phyloP scores from a whole-genome alignment of 2,113 vertebrate genomes.

The Amblyornis subalaris region DNA sequence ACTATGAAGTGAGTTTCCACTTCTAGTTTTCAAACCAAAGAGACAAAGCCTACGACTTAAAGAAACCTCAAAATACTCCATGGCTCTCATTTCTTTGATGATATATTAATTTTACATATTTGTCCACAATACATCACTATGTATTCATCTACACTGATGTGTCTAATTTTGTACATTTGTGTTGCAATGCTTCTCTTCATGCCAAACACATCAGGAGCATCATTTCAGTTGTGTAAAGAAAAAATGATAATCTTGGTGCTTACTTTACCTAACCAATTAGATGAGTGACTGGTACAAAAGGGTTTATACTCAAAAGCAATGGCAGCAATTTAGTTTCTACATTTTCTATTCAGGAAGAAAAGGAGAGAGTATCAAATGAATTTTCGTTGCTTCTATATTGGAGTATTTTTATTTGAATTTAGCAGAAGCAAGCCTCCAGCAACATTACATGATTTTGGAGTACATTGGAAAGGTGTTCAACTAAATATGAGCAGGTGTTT shows the following conservation, averaged over 20 bases:
- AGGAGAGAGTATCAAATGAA: neutral
- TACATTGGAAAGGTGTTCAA: neutral
- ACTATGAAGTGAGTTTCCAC: neutral
- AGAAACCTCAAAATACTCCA: neutral
- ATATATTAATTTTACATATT: neutral
- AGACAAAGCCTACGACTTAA: neutral
- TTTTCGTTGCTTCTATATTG: neutral
- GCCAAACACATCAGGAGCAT: neutral
- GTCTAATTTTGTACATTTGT: too few species aligned
- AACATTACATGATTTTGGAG: neutral
- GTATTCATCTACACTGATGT: neutral
- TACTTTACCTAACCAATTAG: neutral
- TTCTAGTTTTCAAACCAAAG: neutral
- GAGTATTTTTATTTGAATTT: neutral
- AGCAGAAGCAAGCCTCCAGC: neutral
- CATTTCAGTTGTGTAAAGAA: neutral
- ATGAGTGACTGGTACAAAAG: neutral
- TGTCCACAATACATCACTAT: neutral
- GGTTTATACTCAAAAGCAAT: neutral
- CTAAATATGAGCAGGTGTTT: neutral
- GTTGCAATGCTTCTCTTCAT: neutral
- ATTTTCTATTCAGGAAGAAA: neutral
- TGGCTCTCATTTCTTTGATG: neutral
- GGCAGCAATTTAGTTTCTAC: neutral
- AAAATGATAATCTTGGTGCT: neutral